phyloP scores from a whole-genome alignment of 2,888 invertebrate genomes.

The Norana najaformis region DNA sequence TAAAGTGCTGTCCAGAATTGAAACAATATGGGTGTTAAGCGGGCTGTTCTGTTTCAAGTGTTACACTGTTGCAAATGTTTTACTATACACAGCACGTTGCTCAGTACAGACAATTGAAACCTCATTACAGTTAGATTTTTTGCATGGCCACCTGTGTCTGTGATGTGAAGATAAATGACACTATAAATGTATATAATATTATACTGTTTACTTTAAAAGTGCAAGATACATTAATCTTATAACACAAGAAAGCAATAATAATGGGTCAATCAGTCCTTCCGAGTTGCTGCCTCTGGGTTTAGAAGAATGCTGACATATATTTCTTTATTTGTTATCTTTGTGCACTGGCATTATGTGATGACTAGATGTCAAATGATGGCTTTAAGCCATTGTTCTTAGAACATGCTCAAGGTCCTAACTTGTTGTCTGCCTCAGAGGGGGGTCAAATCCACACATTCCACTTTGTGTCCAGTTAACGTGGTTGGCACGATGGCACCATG shows the following conservation, averaged over 20 bases:
- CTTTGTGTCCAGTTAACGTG: background rate
- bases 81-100: background rate
- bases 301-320: background rate
- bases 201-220: background rate
- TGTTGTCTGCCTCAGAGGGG: background rate
- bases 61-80: background rate
- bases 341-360: background rate
- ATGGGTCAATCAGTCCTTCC: background rate
- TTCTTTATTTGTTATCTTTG: background rate
- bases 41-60: background rate
- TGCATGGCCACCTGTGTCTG: background rate
- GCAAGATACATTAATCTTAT: no score
- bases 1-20: no score
- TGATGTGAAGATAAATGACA: no score
- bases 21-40: background rate
- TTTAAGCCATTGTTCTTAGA: background rate
- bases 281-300: background rate
- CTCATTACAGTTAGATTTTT: background rate
- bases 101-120: background rate
- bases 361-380: background rate
- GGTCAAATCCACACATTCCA: background rate
- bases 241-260: background rate
- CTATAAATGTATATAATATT: no score
- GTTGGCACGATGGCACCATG: no score
- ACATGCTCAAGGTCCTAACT: background rate